These are phyloP conservation scores for Oophaga pumilio DNA, from an alignment of 2,113 vertebrate species.

Conservation along the genomic window DNA sequence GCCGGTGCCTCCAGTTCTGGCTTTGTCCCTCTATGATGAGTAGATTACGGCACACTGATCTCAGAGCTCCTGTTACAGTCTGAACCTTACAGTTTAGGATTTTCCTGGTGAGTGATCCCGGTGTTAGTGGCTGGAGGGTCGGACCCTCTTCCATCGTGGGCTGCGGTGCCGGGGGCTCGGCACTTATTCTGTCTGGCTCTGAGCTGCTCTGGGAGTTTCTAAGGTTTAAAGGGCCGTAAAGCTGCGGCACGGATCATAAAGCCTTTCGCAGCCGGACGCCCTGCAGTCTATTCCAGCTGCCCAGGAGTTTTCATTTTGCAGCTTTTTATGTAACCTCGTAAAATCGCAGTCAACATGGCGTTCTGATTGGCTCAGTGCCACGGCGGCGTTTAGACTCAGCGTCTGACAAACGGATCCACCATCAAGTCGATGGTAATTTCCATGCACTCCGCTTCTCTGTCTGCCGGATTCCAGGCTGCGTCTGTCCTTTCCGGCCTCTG, in stretches of 20 bases:
- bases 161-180: not conserved
- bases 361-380: slow-evolving; percentile 77
- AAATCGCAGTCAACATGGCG: slow-evolving; percentile 71
- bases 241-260: slow-evolving; percentile 83
- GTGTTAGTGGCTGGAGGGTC: no score
- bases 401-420: slow-evolving; percentile 81
- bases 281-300: slow-evolving; percentile 84
- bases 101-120: not conserved
- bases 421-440: slow-evolving; percentile 74
- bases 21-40: not conserved
- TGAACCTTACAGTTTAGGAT: not conserved
- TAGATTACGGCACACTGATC: not conserved
- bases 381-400: slow-evolving; percentile 82
- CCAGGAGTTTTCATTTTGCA: slow-evolving; percentile 87
- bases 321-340: slow-evolving; percentile 81
- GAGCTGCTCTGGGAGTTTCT: slow-evolving; percentile 68
- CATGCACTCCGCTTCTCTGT: slow-evolving; percentile 53
- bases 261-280: slow-evolving; percentile 80
- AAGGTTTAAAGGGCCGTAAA: slow-evolving; percentile 82
- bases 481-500: no score
- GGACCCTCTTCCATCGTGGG: not conserved
- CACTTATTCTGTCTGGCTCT: slow-evolving; percentile 42
- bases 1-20: no score
- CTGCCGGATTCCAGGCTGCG: not conserved
- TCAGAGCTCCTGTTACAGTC: not conserved